Percentiles rank a stretch among this genome's conserved stretches.
phyloP scores from a whole-genome alignment of 2,888 invertebrate genomes.

The Ashinkailepas kermadecensis region DNA sequence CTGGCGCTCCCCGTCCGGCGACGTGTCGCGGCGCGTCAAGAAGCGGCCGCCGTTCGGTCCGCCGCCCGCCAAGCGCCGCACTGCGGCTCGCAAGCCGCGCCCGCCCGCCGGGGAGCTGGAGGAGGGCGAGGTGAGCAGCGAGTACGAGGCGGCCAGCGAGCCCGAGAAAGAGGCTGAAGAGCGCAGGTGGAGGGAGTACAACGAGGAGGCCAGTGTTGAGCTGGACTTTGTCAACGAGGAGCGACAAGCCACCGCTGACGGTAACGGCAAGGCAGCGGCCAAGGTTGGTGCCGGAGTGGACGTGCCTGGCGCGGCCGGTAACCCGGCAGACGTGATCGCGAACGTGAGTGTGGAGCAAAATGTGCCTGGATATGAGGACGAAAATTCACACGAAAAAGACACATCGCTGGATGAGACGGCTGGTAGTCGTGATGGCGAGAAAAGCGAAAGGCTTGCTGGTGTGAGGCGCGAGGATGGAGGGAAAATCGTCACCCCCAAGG shows the following conservation, averaged over 20 bases:
- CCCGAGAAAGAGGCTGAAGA: slow-evolving; percentile 27
- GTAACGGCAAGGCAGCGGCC: no score
- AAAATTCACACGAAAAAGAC: not conserved
- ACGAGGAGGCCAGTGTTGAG: slow-evolving; percentile 23
- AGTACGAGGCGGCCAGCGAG: slow-evolving; percentile 25
- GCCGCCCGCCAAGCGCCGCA: not conserved
- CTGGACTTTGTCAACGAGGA: slow-evolving; percentile 33
- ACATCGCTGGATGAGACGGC: no score
- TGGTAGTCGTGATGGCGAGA: no score
- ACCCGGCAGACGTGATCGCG: no score
- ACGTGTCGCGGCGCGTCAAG: no score
- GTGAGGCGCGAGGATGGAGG: no score
- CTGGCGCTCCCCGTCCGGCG: no score
- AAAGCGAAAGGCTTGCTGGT: no score
- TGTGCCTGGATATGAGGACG: slow-evolving; percentile 29
- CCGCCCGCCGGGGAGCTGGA: not conserved
- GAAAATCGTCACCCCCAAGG: no score
- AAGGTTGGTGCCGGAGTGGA: no score
- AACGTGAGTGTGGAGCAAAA: no score
- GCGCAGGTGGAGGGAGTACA: not conserved
- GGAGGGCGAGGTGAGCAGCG: slow-evolving; percentile 20
- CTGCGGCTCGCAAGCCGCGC: not conserved
- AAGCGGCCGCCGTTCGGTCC: not conserved
- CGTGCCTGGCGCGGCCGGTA: no score
- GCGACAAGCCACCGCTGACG: slow-evolving; percentile 26